phyloP scores from a whole-genome alignment of 2,797 vertebrate genomes.

The Gadopsis bispinosus region DNA sequence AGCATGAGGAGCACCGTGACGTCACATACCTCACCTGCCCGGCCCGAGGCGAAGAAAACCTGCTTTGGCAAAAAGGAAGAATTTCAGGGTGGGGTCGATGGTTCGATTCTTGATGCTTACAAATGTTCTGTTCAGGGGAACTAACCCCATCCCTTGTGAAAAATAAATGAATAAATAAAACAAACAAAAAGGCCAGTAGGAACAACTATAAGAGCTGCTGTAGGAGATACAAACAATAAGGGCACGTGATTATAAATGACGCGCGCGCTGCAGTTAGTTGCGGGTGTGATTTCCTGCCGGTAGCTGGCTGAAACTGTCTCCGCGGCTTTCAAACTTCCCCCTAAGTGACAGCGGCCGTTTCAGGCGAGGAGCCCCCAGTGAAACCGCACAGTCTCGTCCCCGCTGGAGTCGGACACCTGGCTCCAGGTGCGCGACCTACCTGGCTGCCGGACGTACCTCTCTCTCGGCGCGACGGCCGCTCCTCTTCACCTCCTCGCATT shows the following conservation, averaged over 20 bases:
- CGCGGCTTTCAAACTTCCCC: not conserved
- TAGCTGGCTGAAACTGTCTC: not conserved
- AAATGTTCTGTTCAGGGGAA: not conserved
- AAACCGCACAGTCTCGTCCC: not conserved
- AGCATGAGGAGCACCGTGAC: not conserved
- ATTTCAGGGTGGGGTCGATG: slow-evolving; percentile 48
- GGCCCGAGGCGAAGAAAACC: slow-evolving; percentile 22
- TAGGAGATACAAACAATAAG: too few relatives aligned
- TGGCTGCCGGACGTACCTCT: slow-evolving; percentile 62
- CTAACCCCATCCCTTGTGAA: not conserved
- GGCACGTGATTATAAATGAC: too few relatives aligned
- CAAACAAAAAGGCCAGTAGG: too few relatives aligned
- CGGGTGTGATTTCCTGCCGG: too few relatives aligned
- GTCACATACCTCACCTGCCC: not conserved
- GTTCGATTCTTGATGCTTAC: not conserved
- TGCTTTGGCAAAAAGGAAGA: slow-evolving; percentile 14
- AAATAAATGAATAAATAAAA: too few relatives aligned
- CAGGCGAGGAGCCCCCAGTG: not conserved
- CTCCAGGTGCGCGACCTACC: not conserved
- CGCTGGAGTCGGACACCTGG: not conserved
- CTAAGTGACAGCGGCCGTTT: slow-evolving; percentile 30
- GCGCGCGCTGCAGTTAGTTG: too few relatives aligned
- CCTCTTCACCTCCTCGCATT: slow-evolving; percentile 39
- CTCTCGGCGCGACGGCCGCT: slow-evolving; percentile 54
- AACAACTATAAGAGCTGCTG: not conserved